phyloP scores from a whole-genome alignment of 2,797 vertebrate species.

The Pipistrellus pygmaeus region DNA sequence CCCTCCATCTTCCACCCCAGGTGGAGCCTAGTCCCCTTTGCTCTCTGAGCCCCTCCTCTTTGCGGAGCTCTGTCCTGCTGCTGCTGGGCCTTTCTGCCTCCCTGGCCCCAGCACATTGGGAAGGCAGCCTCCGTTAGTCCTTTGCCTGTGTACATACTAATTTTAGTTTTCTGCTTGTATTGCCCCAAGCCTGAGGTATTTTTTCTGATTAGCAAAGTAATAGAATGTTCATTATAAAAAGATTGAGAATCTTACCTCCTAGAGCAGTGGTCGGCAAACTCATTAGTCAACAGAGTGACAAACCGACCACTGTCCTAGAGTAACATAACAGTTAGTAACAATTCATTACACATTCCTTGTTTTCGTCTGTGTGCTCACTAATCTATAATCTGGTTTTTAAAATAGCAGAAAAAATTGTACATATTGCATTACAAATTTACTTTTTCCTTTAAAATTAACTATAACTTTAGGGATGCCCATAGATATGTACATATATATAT shows the following conservation, averaged over 20 bases:
- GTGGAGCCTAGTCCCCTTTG: background rate
- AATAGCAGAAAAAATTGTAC: background rate
- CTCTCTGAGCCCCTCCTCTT: background rate
- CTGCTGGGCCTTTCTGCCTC: background rate
- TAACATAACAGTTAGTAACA: background rate
- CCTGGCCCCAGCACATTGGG: background rate
- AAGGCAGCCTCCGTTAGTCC: background rate
- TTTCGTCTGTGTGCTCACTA: background rate
- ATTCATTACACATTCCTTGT: background rate
- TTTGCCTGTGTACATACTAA: background rate
- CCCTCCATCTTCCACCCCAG: background rate
- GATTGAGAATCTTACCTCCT: background rate
- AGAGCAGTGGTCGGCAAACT: background rate
- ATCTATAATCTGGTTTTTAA: background rate
- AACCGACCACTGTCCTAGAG: background rate
- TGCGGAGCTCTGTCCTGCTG: background rate
- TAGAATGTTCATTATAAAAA: background rate
- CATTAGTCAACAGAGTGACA: too few relatives aligned
- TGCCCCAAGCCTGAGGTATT: background rate
- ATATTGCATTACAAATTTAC: background rate
- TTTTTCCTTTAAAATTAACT: constrained; percentile 31
- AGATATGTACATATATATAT: background rate
- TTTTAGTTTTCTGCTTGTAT: background rate
- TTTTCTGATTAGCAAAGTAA: background rate
- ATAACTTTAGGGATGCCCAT: background rate